Evolutionary conservation across 2,888 invertebrate species (phyloP), one percentile per base, ranked within the genome.

Genomic region (Myathropa florea): DNA sequence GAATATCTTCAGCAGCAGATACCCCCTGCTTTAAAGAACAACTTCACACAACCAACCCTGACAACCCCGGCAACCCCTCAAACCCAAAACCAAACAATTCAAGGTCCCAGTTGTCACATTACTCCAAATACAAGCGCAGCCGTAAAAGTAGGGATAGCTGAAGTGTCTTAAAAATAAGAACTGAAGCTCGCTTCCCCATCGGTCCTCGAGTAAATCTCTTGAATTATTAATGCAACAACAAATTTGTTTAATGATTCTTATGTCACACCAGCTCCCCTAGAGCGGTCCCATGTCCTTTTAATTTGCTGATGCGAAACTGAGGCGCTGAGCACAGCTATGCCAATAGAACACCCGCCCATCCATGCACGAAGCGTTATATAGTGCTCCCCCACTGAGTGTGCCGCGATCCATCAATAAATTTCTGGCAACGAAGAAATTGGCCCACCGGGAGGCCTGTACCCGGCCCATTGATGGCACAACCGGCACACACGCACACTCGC

Each of bases 391-490:
- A 28, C 10, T 46, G 63, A 78, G 61, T 57, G 72, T 57, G 59
- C 24, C 30, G 70, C 68, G 68, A 83, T 83, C 86, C 86, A 79
- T 86, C 86, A 79, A 86, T 86, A 86, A 86, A 86, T 86, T 83
- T 86, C 46, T 77, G 70, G 24, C 64, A 82, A 53, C n/a, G 33
- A 82, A 77, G 60, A 70, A 85, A 85, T 85, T 73, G 82, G 77
- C 72, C 85, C 85, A 30, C 36, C 30, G 85, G 77, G 85, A 85
- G 33, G 57, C 1, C 28, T 67, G 23, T 53, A 46, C 36, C 63
- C 21, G 39, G 61, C 53, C 36, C 80, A 60, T 61, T 73, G 75
- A 79, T 67, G 61, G 36, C 73, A 83, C 59, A 67, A 57, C 57
- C 18, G 7, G 33, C 55, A 53, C 77, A 55, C 24, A 55, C 23